Evolutionary conservation across 1,140 invertebrate genomes (phyloP).

Genomic region (Acromyrmex heyeri): DNA sequence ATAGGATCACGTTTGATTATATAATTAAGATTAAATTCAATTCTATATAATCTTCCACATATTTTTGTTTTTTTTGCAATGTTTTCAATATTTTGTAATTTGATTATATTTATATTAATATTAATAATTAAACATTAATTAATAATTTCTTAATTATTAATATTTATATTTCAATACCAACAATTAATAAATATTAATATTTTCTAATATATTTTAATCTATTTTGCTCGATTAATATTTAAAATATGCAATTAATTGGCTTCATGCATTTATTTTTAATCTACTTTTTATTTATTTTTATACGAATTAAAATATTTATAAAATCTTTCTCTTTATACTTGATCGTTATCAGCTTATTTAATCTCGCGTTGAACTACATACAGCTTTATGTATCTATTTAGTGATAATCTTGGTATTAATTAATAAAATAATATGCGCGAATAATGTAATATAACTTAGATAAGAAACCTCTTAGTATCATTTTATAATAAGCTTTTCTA

Average conservation of each 20-base stretch:
- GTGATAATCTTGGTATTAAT: neutral
- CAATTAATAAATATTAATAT: neutral
- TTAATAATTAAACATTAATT: constrained; percentile 1
- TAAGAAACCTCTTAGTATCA: neutral
- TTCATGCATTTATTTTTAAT: no score
- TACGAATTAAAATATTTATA: neutral
- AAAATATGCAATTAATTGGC: neutral
- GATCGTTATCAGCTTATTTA: neutral
- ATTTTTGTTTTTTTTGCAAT: neutral
- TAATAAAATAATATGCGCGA: neutral
- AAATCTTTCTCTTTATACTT: neutral
- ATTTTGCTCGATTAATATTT: neutral
- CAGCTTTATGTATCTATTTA: neutral
- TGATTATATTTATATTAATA: neutral
- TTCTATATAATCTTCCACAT: neutral
- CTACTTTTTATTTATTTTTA: neutral
- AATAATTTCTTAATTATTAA: neutral
- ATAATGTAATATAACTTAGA: neutral
- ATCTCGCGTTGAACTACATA: neutral
- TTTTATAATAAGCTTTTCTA: neutral
- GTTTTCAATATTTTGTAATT: neutral
- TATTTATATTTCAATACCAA: neutral
- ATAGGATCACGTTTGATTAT: neutral
- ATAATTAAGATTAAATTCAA: constrained; percentile 25
- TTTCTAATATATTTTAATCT: neutral